Evolutionary conservation across 2,797 vertebrate species (phyloP).

Genomic region (Neosilurus mollespiculum): DNA sequence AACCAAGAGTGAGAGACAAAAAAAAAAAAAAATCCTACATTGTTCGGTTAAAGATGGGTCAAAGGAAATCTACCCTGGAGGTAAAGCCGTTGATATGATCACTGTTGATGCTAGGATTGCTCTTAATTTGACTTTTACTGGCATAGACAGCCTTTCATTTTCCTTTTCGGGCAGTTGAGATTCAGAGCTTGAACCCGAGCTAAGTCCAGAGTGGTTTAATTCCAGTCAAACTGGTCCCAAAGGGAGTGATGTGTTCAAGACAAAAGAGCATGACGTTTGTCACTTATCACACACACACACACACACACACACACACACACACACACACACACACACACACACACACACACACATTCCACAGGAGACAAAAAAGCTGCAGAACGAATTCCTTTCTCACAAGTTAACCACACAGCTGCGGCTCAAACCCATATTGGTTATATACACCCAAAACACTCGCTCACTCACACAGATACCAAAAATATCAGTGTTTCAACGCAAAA

Average conservation of each 20-base stretch:
- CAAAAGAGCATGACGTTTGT: conserved; percentile 37
- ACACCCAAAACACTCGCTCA: conserved; percentile 16
- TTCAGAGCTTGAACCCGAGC: conserved; percentile 18
- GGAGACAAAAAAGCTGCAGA: conserved; percentile 8
- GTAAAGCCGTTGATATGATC: conserved; percentile 5
- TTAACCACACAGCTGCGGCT: conserved; percentile 28
- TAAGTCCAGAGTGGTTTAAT: conserved; percentile 32
- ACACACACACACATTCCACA: not conserved
- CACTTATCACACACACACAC: not conserved
- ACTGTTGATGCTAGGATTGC: not conserved
- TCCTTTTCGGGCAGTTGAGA: conserved; percentile 11
- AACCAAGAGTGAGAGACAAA: not conserved
- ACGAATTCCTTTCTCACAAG: conserved; percentile 16
- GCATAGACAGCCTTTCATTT: conserved; percentile 19
- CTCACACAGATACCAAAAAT: not conserved
- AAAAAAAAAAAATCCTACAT: not conserved
- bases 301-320: not conserved
- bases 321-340: not conserved
- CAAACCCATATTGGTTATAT: conserved; percentile 14
- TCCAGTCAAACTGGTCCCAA: conserved; percentile 54
- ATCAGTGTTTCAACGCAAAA: not conserved
- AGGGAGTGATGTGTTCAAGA: conserved; percentile 45
- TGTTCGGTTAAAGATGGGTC: not conserved
- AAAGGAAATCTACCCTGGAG: conserved; percentile 16
- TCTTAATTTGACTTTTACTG: conserved; percentile 27